Conservation (phyloP, 2,113 vertebrate genomes). For the Caloenas nicobarica region DNA sequence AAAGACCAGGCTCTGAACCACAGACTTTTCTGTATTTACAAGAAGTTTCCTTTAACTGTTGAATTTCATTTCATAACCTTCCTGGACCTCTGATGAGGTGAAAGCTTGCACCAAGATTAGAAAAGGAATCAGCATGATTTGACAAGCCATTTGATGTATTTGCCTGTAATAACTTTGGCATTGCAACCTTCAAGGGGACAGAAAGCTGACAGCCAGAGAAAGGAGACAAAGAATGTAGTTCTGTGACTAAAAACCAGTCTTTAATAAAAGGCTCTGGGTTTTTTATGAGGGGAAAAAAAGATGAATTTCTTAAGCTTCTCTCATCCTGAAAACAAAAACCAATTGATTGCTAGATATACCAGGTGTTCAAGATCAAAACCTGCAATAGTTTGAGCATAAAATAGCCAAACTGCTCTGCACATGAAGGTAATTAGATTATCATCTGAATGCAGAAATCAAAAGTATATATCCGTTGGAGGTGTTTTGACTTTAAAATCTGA, state of each 20-base stretch:
- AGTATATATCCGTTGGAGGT: neutral
- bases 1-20: neutral
- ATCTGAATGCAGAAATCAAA: neutral
- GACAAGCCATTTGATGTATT: constrained; percentile 18
- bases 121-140: constrained; percentile 6
- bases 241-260: neutral
- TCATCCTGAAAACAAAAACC: neutral
- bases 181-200: neutral
- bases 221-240: neutral
- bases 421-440: neutral
- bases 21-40: neutral
- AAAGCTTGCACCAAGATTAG: constrained; percentile 10
- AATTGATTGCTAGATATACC: neutral
- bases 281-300: neutral
- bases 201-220: neutral
- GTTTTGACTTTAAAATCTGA: neutral
- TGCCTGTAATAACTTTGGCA: neutral
- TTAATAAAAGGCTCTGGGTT: neutral
- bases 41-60: neutral
- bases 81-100: neutral
- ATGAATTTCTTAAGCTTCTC: neutral
- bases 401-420: neutral
- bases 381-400: neutral
- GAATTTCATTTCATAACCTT: neutral
- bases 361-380: neutral